Evolutionary conservation across 2,888 invertebrate genomes (phyloP).

Genomic region (Nephrotoma guestfalica): DNA sequence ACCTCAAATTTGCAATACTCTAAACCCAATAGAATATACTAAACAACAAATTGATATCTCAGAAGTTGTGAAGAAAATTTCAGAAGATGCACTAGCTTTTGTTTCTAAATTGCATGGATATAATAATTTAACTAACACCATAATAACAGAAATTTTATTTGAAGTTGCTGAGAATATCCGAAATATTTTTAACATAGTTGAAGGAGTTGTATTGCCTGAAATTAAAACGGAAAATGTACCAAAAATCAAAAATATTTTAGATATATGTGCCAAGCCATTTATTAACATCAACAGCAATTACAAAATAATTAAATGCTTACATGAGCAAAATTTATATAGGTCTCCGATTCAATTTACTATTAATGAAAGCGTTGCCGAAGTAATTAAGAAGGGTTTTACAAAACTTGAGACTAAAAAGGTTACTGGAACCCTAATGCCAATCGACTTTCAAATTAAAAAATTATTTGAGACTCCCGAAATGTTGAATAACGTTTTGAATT

Average conservation of each 20-base stretch:
- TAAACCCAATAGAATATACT: not conserved
- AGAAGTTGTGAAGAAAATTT: not conserved
- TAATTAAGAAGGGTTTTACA: slow-evolving; percentile 7
- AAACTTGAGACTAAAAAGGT: slow-evolving; percentile 8
- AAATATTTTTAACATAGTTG: not conserved
- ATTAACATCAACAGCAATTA: not conserved
- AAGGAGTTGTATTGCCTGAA: not conserved
- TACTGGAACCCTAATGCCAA: slow-evolving; percentile 10
- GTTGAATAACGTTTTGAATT: slow-evolving; percentile 6
- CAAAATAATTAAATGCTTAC: not conserved
- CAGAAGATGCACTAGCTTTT: not conserved
- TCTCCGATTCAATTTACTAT: not conserved
- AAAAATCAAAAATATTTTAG: not conserved
- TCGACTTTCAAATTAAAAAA: slow-evolving; percentile 12
- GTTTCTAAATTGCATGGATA: not conserved
- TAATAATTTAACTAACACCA: not conserved
- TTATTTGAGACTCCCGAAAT: slow-evolving; percentile 10
- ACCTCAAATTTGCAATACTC: not conserved
- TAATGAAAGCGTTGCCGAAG: not conserved
- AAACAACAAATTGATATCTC: not conserved
- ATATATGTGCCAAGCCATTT: not conserved
- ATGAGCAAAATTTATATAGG: not conserved
- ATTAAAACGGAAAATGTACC: not conserved
- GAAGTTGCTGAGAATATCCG: not conserved
- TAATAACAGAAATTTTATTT: not conserved